phyloP scores from a whole-genome alignment of 2,113 vertebrate genomes.

The Erpornis zantholeuca region DNA sequence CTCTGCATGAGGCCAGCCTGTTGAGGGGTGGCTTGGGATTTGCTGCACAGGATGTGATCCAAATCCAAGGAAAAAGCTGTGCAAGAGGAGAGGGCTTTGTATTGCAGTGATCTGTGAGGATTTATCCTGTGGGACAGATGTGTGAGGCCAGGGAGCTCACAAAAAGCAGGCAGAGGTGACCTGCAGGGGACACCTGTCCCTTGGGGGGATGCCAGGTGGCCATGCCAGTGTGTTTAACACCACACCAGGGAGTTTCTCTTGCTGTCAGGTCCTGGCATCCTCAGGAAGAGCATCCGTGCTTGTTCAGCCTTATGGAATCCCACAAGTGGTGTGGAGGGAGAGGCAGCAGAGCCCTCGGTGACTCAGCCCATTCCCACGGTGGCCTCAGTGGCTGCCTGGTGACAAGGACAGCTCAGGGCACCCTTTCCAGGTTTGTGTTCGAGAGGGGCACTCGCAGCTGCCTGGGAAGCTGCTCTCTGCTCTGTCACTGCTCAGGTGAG shows the following conservation, averaged over 20 bases:
- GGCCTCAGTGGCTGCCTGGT: background rate
- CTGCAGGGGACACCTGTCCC: background rate
- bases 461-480: background rate
- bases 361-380: background rate
- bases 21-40: background rate
- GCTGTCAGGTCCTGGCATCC: background rate
- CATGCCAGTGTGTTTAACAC: rapidly evolving
- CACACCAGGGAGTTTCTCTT: background rate
- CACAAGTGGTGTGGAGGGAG: background rate
- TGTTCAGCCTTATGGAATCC: rapidly evolving
- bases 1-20: background rate
- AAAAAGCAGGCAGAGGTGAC: background rate
- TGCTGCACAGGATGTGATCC: background rate
- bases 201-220: background rate
- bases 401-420: background rate
- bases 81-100: background rate
- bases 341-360: background rate
- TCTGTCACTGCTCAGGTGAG: background rate
- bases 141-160: background rate
- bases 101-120: rapidly evolving
- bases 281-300: background rate
- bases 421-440: background rate
- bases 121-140: background rate
- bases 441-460: background rate
- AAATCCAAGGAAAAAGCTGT: background rate